Base-by-base conservation (phyloP, 2,888 invertebrate species). In the Chesias legatella region DNA sequence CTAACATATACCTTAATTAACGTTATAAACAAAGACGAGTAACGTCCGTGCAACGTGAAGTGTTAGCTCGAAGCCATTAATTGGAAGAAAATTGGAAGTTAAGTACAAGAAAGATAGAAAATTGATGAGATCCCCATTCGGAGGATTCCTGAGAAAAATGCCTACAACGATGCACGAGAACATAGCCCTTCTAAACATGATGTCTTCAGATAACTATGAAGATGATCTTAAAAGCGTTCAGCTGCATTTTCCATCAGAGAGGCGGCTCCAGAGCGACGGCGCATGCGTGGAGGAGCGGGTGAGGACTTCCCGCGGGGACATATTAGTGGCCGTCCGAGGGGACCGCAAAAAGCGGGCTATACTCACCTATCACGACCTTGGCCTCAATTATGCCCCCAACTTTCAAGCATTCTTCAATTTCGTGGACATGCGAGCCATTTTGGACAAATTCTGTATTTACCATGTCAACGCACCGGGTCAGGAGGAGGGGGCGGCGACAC, bases 401-500 rank as follows among this genome's bases (percentile, higher is more conserved):
- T 97, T 96, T 84, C 96, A 97, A 89, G 95, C 96, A 30, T 97
- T 97, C 88, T 97, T 97, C 88, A 97, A 97, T 82, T 97, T 93
- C 84, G 93, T 94, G 56, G 95, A 97, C 65, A 97, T 97, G 95
- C 90, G 96, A 61, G 92, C 94, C 33, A 89, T 97, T 54, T 89
- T 96, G 65, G 95, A 97, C 70, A 94, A 97, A 82, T 99, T 99
- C 81, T 98, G 98, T 86, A 95, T 99, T 56, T 99, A 98, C 79
- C 99, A 99, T 80, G 92, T 99, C 29, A 99, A 98, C 73, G 99
- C 99, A 32, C 99, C 99, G 0, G 99, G 99, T 10, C 99, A 99
- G 80, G 98, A 99, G 74, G 98, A 99, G 78, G 96, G 96, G 32
- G 97, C 99, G 27, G 91, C 94, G 33, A 94, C 96, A 37, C 90